Evolutionary conservation across 2,113 vertebrate species (phyloP).

Genomic region (Clarias magur): DNA sequence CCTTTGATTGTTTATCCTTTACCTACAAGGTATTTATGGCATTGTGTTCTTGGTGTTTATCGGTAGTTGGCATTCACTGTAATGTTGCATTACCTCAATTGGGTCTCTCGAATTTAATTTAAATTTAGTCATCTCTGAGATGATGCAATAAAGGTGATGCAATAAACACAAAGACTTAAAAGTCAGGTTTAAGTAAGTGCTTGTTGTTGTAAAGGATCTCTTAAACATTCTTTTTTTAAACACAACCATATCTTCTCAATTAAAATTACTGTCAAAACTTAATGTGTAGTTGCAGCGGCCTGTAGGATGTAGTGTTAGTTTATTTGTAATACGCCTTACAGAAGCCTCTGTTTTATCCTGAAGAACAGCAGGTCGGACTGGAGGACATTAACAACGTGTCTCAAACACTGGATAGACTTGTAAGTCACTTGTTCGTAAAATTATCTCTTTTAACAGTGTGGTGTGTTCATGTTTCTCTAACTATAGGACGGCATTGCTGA

Average conservation of each 20-base stretch:
- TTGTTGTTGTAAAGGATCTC: neutral
- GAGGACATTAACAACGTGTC: slow-evolving; percentile 46
- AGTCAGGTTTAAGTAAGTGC: too few species aligned
- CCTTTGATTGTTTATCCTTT: too few species aligned
- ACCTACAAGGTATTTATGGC: too few species aligned
- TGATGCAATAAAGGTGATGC: too few species aligned
- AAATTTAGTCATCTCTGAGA: too few species aligned
- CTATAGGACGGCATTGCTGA: neutral
- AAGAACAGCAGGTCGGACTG: slow-evolving; percentile 37
- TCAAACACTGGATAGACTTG: slow-evolving; percentile 65
- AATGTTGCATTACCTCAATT: too few species aligned
- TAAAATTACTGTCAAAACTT: neutral
- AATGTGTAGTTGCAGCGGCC: neutral
- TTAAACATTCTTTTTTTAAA: neutral
- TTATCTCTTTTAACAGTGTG: neutral
- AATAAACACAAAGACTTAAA: too few species aligned
- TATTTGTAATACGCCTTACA: neutral
- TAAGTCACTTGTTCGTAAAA: slow-evolving; percentile 51
- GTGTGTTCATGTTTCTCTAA: neutral
- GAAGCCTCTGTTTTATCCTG: neutral
- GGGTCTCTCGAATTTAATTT: too few species aligned
- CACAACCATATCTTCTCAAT: neutral
- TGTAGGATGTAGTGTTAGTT: neutral
- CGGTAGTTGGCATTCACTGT: too few species aligned
- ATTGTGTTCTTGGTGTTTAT: too few species aligned